Evolutionary conservation across 2,888 invertebrate species (phyloP), one percentile per base, ranked within the genome.

Genomic region (Leptarthrus brevirostris): DNA sequence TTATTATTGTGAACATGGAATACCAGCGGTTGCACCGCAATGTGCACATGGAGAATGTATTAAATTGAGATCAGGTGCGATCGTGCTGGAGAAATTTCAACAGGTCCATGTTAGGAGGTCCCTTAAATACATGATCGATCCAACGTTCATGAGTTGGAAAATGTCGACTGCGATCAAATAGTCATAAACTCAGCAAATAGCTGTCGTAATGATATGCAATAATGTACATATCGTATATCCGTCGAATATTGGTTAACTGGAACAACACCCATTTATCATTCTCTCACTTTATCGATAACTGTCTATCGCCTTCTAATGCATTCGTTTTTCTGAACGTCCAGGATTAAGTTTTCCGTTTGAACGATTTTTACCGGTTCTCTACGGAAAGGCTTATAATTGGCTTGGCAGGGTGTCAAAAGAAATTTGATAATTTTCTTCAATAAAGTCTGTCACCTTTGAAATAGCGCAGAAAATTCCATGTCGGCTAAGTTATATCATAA

Each of bases 361-460:
- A 14, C 56, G 16, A 56, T 56, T 16, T 16, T 1, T 26, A 14
- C 14, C n/a, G 16, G 26, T 30, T 30, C 4, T 30, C 30, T 8
- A 30, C 30, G 3, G 26, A 54, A 24, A 22, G 24, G 30, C n/a
- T 40, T 30, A 56, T 58, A 34, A 58, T 58, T 58, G 58, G 10
- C 20, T 20, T 58, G 58, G 36, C 34, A 58, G 20, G 36, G 58
- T 58, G 58, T 58, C 18, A 58, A 18, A 58, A 58, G 30, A 36
- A 58, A 58, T 36, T 49, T 58, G 58, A 58, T 58, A 58, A 58
- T 58, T 40, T 58, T n/a, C 36, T 36, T 18, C 36, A 58, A 58
- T 58, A 36, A 20, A 36, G 58, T 58, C 18, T 10, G 18, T 18
- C 40, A 8, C 34, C 1, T 54, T 22, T 54, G 12, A n/a, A 30